Base-by-base conservation (phyloP, 2,888 invertebrate genomes). In the Agrochola macilenta region DNA sequence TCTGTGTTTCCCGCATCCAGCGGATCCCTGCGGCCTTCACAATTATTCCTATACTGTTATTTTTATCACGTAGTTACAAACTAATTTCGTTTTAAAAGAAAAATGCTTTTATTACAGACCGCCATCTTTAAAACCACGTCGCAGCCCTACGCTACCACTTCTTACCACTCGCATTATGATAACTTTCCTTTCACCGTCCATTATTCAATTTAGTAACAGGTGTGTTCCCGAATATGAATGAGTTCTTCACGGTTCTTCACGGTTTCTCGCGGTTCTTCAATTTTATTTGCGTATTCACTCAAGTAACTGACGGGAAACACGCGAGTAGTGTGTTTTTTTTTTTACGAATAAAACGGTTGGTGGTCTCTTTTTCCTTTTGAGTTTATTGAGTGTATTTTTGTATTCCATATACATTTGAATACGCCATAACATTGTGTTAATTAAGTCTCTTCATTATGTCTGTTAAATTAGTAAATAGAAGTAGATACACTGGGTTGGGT, bases 201-300 rank as follows among this genome's bases (percentile, higher is more conserved):
- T 96, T 95, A 96, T 94, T 96, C 95, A 95, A 96, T 96, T 96
- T 95, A 87, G 87, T 92, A 91, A 92, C 95, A 95, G 94, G 94
- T 94, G 93, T 92, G 93, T 89, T 89, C 91, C 88, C 90, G 96
- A 95, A 96, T 96, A 93, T 92, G 91, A 95, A 96, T 95, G 93
- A 95, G 82, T 74, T 82, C 65, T 39, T 74, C 64, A 26, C 69
- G 57, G 70, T 49, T 78, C 46, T 14, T 88, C 89, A 84, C 84
- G 89, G 89, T 82, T 76, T 35, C 14, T 87, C 89, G 85, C 84
- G 89, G 89, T 82, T 74, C 90, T 71, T 69, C 78, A 69, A 69
- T 79, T 86, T 81, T 81, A 81, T 87, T 85, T 87, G 79, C 83
- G 75, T 88, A 81, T 86, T 82, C 71, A 78, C 72, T 73, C 60